A percentile compares a stretch with the other conserved stretches of the same genome.
phyloP scores from a whole-genome alignment of 2,888 invertebrate genomes.

The Pediacus dermestoides region DNA sequence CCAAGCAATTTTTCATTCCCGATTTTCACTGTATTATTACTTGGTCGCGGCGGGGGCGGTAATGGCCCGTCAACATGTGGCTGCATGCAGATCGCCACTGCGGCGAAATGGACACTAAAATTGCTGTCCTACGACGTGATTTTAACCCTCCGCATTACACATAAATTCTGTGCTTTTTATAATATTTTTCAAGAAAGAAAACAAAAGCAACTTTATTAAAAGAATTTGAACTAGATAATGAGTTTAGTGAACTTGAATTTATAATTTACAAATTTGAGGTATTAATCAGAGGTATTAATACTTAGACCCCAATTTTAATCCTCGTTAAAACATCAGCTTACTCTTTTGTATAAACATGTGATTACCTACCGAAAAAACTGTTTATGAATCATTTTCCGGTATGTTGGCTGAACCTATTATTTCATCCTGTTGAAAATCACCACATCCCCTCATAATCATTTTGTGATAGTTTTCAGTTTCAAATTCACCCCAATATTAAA shows the following conservation, averaged over 20 bases:
- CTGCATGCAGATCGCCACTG: constrained; percentile 46
- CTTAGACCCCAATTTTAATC: no score
- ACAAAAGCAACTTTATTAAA: no score
- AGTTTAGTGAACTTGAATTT: no score
- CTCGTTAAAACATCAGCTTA: no score
- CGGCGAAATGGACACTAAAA: constrained; percentile 39
- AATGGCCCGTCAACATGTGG: constrained; percentile 48
- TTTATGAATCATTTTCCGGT: no score
- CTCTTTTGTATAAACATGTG: no score
- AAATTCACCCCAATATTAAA: constrained; percentile 41
- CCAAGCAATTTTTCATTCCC: constrained; percentile 51
- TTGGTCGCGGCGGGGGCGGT: constrained; percentile 38
- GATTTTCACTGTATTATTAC: constrained; percentile 51
- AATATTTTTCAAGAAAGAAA: constrained; percentile 2
- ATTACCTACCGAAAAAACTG: no score
- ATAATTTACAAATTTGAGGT: no score
- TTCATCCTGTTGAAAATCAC: no score
- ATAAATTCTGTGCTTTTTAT: constrained; percentile 4
- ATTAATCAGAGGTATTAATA: no score
- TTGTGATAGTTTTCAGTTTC: constrained; percentile 36
- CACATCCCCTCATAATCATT: constrained; percentile 22
- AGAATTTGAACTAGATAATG: no score
- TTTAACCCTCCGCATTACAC: constrained; percentile 7
- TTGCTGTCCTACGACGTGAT: constrained; percentile 27
- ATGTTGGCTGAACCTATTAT: no score